A percentile compares a stretch with the other conserved stretches of the same genome.
Conservation (phyloP, 2,797 vertebrate genomes). For the Paedocypris micromegethes region DNA sequence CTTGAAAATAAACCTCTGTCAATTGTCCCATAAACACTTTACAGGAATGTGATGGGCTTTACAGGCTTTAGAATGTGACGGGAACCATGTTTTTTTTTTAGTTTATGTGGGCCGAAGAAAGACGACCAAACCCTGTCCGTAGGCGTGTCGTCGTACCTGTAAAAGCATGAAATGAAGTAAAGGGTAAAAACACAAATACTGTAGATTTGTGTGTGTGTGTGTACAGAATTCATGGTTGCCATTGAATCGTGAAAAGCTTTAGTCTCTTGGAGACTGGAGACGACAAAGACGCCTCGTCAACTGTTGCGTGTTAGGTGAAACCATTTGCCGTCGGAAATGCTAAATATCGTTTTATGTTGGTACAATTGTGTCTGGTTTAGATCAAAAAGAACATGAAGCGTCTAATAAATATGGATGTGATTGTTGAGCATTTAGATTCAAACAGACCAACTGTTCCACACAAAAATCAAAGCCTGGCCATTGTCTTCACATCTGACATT, state of each 20-base stretch:
- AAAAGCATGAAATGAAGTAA: conserved; percentile 1
- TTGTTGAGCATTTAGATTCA: conserved; percentile 42
- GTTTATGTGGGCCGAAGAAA: too few relatives aligned
- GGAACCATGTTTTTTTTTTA: too few relatives aligned
- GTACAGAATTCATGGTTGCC: conserved; percentile 32
- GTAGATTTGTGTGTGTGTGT: conserved; percentile 31
- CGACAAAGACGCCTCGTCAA: conserved; percentile 42
- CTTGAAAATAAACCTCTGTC: too few relatives aligned
- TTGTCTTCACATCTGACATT: too few relatives aligned
- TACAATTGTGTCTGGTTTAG: conserved; percentile 47
- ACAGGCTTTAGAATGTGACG: too few relatives aligned
- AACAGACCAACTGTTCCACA: conserved; percentile 28
- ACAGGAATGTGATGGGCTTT: too few relatives aligned
- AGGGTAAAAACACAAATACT: conserved; percentile 1
- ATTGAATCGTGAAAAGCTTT: conserved; percentile 35
- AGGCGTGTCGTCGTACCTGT: conserved; percentile 20
- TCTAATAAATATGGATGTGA: conserved; percentile 61
- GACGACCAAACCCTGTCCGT: not conserved
- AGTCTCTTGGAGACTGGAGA: conserved; percentile 43
- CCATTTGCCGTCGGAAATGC: conserved; percentile 48
- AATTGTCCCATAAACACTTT: too few relatives aligned
- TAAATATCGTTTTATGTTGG: conserved; percentile 52
- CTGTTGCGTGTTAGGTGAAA: conserved; percentile 51
- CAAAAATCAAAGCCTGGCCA: too few relatives aligned
- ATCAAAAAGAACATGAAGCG: conserved; percentile 45